phyloP scores from a whole-genome alignment of 2,797 vertebrate species.

The Antennarius maculatus region DNA sequence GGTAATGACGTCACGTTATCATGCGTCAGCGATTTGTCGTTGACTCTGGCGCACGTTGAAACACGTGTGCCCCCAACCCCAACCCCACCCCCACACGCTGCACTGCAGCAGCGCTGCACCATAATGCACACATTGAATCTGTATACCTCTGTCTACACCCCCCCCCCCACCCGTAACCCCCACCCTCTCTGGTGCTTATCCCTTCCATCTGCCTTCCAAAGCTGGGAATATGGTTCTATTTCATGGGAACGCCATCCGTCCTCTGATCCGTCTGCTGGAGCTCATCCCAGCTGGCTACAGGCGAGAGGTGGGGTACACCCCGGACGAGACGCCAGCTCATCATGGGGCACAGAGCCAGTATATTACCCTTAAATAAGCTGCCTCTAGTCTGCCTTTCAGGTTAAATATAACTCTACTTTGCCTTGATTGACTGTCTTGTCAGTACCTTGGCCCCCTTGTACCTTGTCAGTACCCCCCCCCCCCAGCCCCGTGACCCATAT shows the following conservation, averaged over 20 bases:
- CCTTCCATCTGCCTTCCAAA: slow-evolving; percentile 57
- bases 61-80: slow-evolving; percentile 53
- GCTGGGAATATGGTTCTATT: slow-evolving; percentile 40
- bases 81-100: slow-evolving; percentile 34
- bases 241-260: slow-evolving; percentile 21
- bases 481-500: neutral
- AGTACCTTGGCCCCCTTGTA: too few relatives aligned
- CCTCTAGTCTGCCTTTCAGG: neutral
- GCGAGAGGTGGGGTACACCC: too few relatives aligned
- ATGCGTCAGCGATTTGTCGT: slow-evolving; percentile 68
- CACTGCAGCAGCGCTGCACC: slow-evolving; percentile 72
- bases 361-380: too few relatives aligned
- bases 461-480: too few relatives aligned
- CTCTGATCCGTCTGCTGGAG: too few relatives aligned
- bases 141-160: slow-evolving; percentile 23
- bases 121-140: slow-evolving; percentile 49
- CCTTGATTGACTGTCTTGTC: neutral
- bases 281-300: too few relatives aligned
- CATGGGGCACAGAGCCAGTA: too few relatives aligned
- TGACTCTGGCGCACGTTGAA: slow-evolving; percentile 68
- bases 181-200: slow-evolving; percentile 25
- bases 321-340: too few relatives aligned
- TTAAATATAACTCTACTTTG: neutral
- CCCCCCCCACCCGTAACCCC: neutral
- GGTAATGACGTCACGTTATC: slow-evolving; percentile 54